Base-by-base conservation (phyloP, 2,113 vertebrate species). In the Phalacrocorax pelagicus region DNA sequence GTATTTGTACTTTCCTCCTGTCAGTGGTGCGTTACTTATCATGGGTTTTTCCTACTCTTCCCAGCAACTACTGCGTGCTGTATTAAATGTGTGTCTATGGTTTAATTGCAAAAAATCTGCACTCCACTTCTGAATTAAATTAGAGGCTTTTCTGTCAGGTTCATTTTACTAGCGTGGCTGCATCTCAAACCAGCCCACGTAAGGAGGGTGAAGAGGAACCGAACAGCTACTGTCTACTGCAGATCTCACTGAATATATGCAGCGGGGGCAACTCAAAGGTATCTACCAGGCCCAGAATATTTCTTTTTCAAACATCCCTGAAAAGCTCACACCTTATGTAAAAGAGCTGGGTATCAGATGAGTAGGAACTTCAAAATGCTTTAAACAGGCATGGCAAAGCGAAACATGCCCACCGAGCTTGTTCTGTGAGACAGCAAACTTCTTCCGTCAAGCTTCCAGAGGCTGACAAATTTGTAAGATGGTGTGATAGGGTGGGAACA, bases 201-300 rank as follows among this genome's bases (percentile, higher is more conserved):
- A 77, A 67, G 63, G 81, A 84, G 80, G 52, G 27, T 62, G 92
- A 72, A 58, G 62, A 94, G 73, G 81, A 97, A 54, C 27, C 0
- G 12, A 88, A 47, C 57, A 95, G 61, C 80, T 72, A 75, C 54
- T 75, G 66, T 3, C 0, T 40, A 51, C 49, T 72, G 73, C 71
- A 66, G 87, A 80, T 96, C 92, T 92, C 97, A 91, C 95, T 97
- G 95, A 94, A 95, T 97, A 89, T 62, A 94, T 95, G 90, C 86
- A 97, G 92, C 16, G 0, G 91, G 36, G 71, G 49, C 49, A 82
- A 21, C 55, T 67, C 78, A 80, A 44, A 91, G 36, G 21, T 85
- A 63, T 54, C 71, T 58, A 85, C 16, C 49, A 91, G 58, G 29
- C 86, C 59, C 66, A 40, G 81, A 91, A 81, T 85, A 58, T 59